A percentile compares a stretch with the other conserved stretches of the same genome.
Evolutionary conservation across 2,888 invertebrate species (phyloP).

Genomic region (Orthosia incerta): DNA sequence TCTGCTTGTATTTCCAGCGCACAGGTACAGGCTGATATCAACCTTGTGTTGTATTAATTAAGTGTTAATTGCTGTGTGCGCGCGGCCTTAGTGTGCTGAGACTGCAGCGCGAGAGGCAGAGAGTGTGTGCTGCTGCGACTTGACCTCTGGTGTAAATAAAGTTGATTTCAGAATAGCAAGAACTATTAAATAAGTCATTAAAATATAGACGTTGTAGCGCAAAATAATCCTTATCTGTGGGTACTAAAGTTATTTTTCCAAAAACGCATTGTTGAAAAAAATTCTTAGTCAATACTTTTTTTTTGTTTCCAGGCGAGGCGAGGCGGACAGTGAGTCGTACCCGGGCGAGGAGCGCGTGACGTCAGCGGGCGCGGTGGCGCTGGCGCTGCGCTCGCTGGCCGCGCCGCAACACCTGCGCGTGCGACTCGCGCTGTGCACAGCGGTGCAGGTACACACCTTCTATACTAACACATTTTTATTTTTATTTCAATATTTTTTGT

Average conservation of each 20-base stretch:
- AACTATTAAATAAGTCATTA: not conserved
- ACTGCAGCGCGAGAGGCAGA: no score
- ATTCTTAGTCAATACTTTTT: slow-evolving; percentile 69
- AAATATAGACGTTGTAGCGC: no score
- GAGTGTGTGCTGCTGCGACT: no score
- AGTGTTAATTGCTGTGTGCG: no score
- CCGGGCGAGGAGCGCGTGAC: slow-evolving; percentile 92
- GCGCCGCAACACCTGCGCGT: slow-evolving; percentile 88
- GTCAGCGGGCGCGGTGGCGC: slow-evolving; percentile 93
- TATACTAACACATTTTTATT: not conserved
- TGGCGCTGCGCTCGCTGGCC: slow-evolving; percentile 93
- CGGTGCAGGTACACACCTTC: slow-evolving; percentile 76
- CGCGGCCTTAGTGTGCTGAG: no score
- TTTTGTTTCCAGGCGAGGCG: slow-evolving; percentile 75
- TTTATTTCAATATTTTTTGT: no score
- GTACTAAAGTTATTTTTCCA: no score
- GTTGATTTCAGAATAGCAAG: not conserved
- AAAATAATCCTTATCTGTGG: no score
- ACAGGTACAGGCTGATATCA: slow-evolving; percentile 87
- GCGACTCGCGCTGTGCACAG: slow-evolving; percentile 89
- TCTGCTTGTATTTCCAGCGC: slow-evolving; percentile 94
- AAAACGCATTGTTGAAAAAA: no score
- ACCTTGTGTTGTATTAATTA: not conserved
- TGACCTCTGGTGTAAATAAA: no score
- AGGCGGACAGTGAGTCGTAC: slow-evolving; percentile 93